Evolutionary conservation across 2,797 vertebrate species (phyloP).

Genomic region (Chaunax sp.): DNA sequence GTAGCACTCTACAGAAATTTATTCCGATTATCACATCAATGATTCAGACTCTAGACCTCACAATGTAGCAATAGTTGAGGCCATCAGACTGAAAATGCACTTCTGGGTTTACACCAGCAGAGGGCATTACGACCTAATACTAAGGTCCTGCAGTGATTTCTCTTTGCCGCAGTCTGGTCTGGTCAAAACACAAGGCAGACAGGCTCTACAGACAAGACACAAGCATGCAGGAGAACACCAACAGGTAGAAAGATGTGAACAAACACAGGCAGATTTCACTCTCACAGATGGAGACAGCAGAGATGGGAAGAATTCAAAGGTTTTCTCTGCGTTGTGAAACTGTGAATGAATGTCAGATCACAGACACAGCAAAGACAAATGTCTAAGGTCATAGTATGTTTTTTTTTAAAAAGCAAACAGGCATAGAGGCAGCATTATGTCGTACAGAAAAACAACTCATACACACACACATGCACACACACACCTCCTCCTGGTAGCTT

Average conservation of each 20-base stretch:
- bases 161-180: conserved; percentile 80
- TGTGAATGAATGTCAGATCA: not conserved
- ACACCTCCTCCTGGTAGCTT: conserved; percentile 96
- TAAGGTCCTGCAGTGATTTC: conserved; percentile 74
- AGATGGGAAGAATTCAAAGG: not conserved
- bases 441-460: not conserved
- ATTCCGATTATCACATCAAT: not conserved
- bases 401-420: no score
- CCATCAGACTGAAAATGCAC: conserved; percentile 19
- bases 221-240: conserved; percentile 2
- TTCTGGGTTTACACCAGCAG: conserved; percentile 68
- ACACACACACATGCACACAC: conserved; percentile 29
- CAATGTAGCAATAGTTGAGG: not conserved
- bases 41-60: not conserved
- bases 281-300: not conserved
- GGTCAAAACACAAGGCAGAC: conserved; percentile 46
- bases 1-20: not conserved
- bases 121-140: conserved; percentile 83
- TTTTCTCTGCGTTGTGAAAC: conserved; percentile 7
- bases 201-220: conserved; percentile 48
- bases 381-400: no score
- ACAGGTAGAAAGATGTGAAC: not conserved
- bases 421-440: not conserved
- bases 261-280: not conserved
- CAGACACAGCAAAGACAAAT: conserved; percentile 8